Percentiles rank a stretch among this genome's conserved stretches.
Conservation (phyloP, 2,113 vertebrate genomes). For the Bombycilla garrulus region DNA sequence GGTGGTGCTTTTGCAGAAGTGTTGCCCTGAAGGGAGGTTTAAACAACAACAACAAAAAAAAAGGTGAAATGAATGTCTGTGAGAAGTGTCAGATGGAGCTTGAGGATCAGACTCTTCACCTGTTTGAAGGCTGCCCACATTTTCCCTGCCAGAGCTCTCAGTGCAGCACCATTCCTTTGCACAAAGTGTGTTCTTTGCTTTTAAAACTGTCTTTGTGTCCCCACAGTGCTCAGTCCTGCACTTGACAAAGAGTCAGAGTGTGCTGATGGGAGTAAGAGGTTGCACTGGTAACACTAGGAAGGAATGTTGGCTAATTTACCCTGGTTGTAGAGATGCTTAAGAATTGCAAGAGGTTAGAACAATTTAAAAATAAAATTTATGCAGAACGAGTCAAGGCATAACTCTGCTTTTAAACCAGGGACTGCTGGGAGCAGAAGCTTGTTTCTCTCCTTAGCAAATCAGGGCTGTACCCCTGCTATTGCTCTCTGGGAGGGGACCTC, state of each 20-base stretch:
- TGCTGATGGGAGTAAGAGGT: not conserved
- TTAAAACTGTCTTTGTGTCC: not conserved
- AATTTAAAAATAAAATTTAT: not conserved
- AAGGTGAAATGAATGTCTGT: not conserved
- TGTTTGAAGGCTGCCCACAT: not conserved
- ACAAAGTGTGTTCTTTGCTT: not conserved
- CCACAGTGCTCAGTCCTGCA: not conserved
- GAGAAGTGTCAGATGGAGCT: slow-evolving; percentile 18
- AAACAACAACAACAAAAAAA: not conserved
- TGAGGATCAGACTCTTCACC: not conserved
- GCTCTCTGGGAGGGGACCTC: not conserved
- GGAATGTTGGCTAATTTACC: not conserved
- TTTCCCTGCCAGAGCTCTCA: slow-evolving; percentile 16
- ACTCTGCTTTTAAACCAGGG: not conserved
- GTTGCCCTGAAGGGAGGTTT: slow-evolving; percentile 33
- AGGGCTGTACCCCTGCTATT: not conserved
- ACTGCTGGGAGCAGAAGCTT: not conserved
- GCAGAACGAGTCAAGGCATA: not conserved
- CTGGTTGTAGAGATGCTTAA: not conserved
- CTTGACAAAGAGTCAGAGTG: not conserved
- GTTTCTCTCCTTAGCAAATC: not conserved
- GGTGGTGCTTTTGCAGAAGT: slow-evolving; percentile 7
- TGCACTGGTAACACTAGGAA: not conserved
- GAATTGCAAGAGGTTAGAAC: not conserved
- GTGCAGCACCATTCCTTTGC: not conserved